Percentiles rank a stretch among this genome's conserved stretches.
These are phyloP conservation scores for Xestia xanthographa DNA, from an alignment of 2,888 invertebrate species.

Conservation along the genomic window DNA sequence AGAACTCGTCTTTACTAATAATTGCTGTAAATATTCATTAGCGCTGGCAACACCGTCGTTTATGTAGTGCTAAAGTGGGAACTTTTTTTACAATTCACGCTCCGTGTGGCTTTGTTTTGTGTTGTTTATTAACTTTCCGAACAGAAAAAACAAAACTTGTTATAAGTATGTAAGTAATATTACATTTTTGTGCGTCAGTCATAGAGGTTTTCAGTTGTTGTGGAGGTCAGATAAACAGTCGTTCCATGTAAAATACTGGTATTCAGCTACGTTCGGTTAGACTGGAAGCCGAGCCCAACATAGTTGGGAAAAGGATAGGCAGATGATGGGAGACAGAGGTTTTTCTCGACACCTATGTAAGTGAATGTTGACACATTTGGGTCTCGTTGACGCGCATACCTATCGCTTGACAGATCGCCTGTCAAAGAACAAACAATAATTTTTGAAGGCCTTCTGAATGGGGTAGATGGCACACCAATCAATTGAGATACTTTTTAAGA, in stretches of 20 bases:
- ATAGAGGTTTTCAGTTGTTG: not conserved
- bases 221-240: not conserved
- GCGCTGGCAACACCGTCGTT: constrained; percentile 65
- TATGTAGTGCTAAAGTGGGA: constrained; percentile 54
- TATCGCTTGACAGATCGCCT: not conserved
- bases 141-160: not conserved
- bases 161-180: not conserved
- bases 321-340: not conserved
- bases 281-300: not conserved
- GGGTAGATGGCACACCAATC: too few species aligned
- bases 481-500: too few species aligned
- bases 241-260: not conserved
- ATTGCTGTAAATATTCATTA: constrained; percentile 78
- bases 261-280: not conserved
- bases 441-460: not conserved
- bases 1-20: constrained; percentile 57
- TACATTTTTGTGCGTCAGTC: not conserved
- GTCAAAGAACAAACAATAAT: not conserved
- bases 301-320: not conserved
- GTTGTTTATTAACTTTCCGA: constrained; percentile 12
- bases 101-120: constrained; percentile 47
- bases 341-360: not conserved
- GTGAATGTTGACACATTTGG: not conserved
- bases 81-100: constrained; percentile 51
- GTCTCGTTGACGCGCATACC: not conserved